phyloP scores from a whole-genome alignment of 2,888 invertebrate species.

The Icerya purchasi region DNA sequence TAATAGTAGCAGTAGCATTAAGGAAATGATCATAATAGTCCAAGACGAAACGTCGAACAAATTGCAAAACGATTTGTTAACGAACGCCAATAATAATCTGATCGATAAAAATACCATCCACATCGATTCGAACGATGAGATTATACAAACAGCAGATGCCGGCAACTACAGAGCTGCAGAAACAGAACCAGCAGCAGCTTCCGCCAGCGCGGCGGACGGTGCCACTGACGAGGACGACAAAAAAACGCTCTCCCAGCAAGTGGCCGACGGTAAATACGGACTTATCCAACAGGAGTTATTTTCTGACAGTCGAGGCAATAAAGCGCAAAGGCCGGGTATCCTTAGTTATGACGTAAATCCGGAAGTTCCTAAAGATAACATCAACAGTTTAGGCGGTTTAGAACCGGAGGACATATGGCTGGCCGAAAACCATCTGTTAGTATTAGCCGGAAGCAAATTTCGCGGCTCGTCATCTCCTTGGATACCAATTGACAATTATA shows the following conservation, averaged over 20 bases:
- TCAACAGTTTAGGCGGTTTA: slow-evolving; percentile 56
- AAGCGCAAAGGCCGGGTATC: slow-evolving; percentile 54
- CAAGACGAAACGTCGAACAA: neutral
- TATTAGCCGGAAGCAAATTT: slow-evolving; percentile 56
- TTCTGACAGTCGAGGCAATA: slow-evolving; percentile 30
- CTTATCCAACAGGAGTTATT: slow-evolving; percentile 69
- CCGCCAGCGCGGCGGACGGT: slow-evolving; percentile 2
- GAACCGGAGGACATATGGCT: slow-evolving; percentile 74
- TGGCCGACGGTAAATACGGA: slow-evolving; percentile 74
- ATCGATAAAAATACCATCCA: neutral
- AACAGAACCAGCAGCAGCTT: too few species aligned
- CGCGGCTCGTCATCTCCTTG: slow-evolving; percentile 30
- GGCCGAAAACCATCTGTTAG: slow-evolving; percentile 67
- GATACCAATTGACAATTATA: slow-evolving; percentile 66
- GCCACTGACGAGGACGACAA: slow-evolving; percentile 35
- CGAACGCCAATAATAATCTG: neutral
- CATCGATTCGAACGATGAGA: neutral
- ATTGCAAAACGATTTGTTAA: neutral
- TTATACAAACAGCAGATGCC: neutral
- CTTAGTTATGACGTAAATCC: slow-evolving; percentile 59
- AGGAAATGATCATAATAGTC: too few species aligned
- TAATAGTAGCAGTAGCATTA: too few species aligned
- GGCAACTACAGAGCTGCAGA: slow-evolving; percentile 6
- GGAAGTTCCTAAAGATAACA: slow-evolving; percentile 60
- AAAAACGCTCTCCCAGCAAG: slow-evolving; percentile 72